Conservation (phyloP, 2,888 invertebrate species). For the Agriopis leucophaearia region DNA sequence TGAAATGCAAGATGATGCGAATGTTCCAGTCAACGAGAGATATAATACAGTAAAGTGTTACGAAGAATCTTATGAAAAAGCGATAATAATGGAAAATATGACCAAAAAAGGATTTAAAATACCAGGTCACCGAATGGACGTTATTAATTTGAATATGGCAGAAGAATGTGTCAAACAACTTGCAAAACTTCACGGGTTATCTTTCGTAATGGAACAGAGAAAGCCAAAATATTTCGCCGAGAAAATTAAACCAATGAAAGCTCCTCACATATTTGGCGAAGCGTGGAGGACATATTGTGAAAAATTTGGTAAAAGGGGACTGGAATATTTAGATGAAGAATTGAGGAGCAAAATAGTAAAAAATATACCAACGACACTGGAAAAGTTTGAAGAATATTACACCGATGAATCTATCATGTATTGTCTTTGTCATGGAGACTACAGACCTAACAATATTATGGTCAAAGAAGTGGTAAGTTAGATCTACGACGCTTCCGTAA, state of each 20-base stretch:
- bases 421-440: constrained; percentile 71
- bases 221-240: constrained; percentile 57
- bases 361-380: constrained; percentile 43
- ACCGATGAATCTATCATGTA: constrained; percentile 45
- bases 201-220: constrained; percentile 58
- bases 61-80: constrained; percentile 53
- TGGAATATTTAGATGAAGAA: constrained; percentile 48
- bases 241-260: constrained; percentile 50
- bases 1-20: constrained; percentile 59
- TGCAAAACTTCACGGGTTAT: constrained; percentile 67
- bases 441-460: constrained; percentile 68
- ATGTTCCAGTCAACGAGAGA: constrained; percentile 57
- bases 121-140: constrained; percentile 55
- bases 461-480: constrained; percentile 61
- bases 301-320: constrained; percentile 46
- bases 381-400: constrained; percentile 51
- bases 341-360: constrained; percentile 48
- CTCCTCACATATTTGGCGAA: constrained; percentile 48
- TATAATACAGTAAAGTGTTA: constrained; percentile 59
- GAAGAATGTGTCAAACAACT: constrained; percentile 60
- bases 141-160: constrained; percentile 58
- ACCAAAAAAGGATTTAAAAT: constrained; percentile 58
- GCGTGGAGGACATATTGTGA: constrained; percentile 49
- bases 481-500: background rate
- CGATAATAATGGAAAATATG: constrained; percentile 66